phyloP scores from a whole-genome alignment of 2,797 vertebrate species.

The Mus caroli region DNA sequence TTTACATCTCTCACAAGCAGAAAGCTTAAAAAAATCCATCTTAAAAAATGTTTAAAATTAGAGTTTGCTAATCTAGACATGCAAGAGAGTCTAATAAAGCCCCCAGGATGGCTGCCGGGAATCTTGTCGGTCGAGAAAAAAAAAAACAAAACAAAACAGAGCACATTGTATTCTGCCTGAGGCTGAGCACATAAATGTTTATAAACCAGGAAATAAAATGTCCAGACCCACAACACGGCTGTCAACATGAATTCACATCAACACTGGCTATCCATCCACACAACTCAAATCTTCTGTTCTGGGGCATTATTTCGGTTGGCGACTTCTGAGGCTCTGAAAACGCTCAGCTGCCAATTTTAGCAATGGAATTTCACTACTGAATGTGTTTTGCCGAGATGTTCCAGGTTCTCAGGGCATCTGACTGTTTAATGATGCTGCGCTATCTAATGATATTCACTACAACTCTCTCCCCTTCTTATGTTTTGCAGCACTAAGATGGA shows the following conservation, averaged over 20 bases:
- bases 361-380: constrained; percentile 33
- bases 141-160: neutral
- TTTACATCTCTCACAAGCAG: constrained; percentile 67
- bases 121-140: neutral
- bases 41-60: constrained; percentile 64
- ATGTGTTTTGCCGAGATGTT: constrained; percentile 2
- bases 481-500: neutral
- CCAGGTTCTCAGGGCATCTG: neutral
- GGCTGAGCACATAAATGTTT: constrained; percentile 65
- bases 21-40: constrained; percentile 46
- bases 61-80: constrained; percentile 20
- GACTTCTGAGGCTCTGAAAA: constrained; percentile 28
- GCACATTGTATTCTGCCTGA: constrained; percentile 21
- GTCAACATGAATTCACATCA: neutral
- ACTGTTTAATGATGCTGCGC: neutral
- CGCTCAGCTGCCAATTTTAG: constrained; percentile 39
- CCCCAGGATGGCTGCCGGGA: neutral
- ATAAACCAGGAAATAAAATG: constrained; percentile 66
- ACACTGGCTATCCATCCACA: neutral
- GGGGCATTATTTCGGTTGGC: neutral
- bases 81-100: neutral
- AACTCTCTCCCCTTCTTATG: neutral
- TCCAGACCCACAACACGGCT: neutral
- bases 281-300: neutral
- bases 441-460: neutral